Evolutionary conservation across 2,797 vertebrate species (phyloP), one percentile per base, ranked within the genome.

Genomic region (Holocentrus rufus): DNA sequence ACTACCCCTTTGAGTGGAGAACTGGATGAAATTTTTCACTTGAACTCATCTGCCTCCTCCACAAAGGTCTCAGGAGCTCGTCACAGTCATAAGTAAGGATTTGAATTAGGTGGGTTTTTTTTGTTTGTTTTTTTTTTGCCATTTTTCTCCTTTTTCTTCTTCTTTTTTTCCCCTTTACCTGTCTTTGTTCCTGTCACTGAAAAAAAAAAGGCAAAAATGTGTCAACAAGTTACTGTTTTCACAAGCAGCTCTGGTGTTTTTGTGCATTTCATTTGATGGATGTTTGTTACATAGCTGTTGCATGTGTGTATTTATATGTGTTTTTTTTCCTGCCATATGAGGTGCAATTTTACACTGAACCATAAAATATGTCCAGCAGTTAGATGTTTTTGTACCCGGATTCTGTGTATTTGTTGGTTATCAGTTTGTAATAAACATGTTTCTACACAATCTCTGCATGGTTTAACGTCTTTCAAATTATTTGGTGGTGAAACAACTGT

Each of bases 261-360:
- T 81, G 72, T 84, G 77, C 77, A 81, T 87, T 90, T 58, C 74
- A 82, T 65, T 73, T 27, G 62, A 69, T 87, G 80, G 63, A 69
- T 84, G 72, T 84, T 78, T 81, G 80, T 86, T 80, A 69, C 61
- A 71, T 44, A 22, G 22, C 57, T 61, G 63, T 85, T 89, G 87
- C 86, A 91, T 91, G 90, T 87, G 13, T 80, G 66, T 88, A 86
- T 90, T 90, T 90, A 87, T 91, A 81, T 75, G 70, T 86, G 65
- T n/a, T n/a, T 78, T 77, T 78, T 60, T 82, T 88, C 60, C 44
- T 71, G 69, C 61, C 73, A 83, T 58, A 77, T 72, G 49, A 77
- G 74, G 85, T 89, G 79, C 69, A 80, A 50, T 74, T 76, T 27
- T 17, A 50, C 69, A 74, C 66, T 74, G 49, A 55, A 57, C 25